Base-by-base conservation (phyloP, 2,888 invertebrate genomes). In the Stomorhina lunata region DNA sequence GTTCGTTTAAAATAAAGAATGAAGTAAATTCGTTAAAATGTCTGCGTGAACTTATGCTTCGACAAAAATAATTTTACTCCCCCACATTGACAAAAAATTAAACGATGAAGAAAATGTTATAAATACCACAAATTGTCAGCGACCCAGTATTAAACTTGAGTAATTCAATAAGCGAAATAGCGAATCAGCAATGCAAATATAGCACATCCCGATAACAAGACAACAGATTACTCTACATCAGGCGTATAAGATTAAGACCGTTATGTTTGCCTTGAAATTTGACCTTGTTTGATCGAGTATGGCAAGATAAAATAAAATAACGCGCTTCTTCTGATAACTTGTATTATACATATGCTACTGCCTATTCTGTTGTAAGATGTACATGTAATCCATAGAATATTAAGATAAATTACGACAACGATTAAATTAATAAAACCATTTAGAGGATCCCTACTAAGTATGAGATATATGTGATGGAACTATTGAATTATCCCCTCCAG, bases 161-260 rank as follows among this genome's bases (percentile, higher is more conserved):
- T 68, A 81, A 81, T 77, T 81, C 81, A 81, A 81, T 81, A 81
- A 81, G 37, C 61, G 55, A 22, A 9, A 63, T 55, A 55, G 63
- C 45, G 34, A 71, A 71, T 57, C 48, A 65, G 48, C 55, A 66
- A 53, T 25, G 17, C 48, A 68, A 76, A 76, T 48, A 15, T 40
- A 48, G 34, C 29, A 29, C 2, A 69, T 43, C 12, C 40, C 25
- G 29, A 63, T 15, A 32, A 22, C 2, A 22, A 29, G 6, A 17
- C 1, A 4, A 2, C 10, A 9, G 6, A 1, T 0, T 6, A 37
- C 50, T 20, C 50, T 66, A 66, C 65, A 29, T n/a, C n/a, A n/a
- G n/a, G 22, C 50, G 4, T 22, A 1, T 25, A 2, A 27, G n/a
- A n/a, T n/a, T n/a, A n/a, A n/a, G n/a, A n/a, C n/a, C n/a, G n/a